These are phyloP conservation scores for Ceryle rudis DNA, from an alignment of 2,797 vertebrate genomes.

Conservation along the genomic window DNA sequence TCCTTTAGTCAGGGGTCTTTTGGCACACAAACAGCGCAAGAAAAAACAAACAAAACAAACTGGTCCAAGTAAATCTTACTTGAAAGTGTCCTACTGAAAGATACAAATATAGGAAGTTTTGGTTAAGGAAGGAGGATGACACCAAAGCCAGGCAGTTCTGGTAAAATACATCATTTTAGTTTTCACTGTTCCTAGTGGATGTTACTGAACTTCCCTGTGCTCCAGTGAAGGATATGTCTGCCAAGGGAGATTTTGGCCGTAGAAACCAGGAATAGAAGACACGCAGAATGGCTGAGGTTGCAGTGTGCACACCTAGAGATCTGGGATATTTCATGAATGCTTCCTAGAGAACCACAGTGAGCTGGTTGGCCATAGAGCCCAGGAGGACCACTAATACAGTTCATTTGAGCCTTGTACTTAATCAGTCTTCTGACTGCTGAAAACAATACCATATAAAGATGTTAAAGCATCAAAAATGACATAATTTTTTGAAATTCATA, in stretches of 20 bases:
- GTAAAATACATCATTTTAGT: background rate
- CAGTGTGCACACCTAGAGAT: background rate
- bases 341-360: background rate
- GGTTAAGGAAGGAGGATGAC: background rate
- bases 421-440: background rate
- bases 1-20: background rate
- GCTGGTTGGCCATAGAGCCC: background rate
- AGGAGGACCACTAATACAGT: background rate
- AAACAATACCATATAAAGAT: background rate
- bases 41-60: background rate
- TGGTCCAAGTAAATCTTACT: background rate
- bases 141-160: background rate
- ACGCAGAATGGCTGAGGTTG: background rate
- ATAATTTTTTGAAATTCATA: background rate
- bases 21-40: background rate
- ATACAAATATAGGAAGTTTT: background rate
- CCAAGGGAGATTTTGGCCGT: background rate
- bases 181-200: background rate
- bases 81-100: background rate
- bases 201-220: background rate
- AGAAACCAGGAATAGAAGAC: background rate
- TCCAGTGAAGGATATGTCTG: background rate
- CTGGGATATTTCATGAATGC: background rate
- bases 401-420: background rate
- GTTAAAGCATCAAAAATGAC: background rate